Conservation (phyloP, 2,113 vertebrate genomes). For the Amazona vittata region DNA sequence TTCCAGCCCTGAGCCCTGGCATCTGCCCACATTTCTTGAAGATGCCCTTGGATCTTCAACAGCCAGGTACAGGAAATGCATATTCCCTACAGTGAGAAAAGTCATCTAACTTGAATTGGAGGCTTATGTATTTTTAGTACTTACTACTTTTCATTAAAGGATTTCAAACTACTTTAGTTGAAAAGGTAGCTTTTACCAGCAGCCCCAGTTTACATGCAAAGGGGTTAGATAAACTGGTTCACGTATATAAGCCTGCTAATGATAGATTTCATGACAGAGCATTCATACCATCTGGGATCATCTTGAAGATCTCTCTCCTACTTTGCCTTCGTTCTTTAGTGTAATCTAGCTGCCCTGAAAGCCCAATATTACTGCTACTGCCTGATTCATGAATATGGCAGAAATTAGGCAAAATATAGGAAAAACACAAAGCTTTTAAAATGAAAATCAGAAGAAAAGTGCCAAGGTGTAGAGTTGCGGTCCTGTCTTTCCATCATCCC, state of each 20-base stretch:
- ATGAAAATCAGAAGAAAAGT: neutral
- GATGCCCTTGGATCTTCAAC: neutral
- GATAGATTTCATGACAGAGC: neutral
- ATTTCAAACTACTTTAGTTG: neutral
- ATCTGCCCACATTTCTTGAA: neutral
- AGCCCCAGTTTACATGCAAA: neutral
- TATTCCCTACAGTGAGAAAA: neutral
- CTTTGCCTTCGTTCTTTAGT: neutral
- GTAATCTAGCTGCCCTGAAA: neutral
- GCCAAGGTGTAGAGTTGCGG: neutral
- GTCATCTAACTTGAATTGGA: neutral
- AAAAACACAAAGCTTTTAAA: neutral
- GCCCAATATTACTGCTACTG: neutral
- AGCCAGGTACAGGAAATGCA: neutral
- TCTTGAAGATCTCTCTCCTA: neutral
- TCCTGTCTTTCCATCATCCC: neutral
- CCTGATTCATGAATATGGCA: neutral
- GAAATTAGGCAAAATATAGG: neutral
- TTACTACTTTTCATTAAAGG: neutral
- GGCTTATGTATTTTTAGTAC: neutral
- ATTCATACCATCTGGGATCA: neutral
- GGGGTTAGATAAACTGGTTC: neutral
- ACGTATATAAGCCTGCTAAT: fast-evolving
- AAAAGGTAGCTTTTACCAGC: neutral
- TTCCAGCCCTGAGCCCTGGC: neutral